These are phyloP conservation scores for Bombus impatiens DNA, from an alignment of 1,140 invertebrate species.

Conservation along the genomic window DNA sequence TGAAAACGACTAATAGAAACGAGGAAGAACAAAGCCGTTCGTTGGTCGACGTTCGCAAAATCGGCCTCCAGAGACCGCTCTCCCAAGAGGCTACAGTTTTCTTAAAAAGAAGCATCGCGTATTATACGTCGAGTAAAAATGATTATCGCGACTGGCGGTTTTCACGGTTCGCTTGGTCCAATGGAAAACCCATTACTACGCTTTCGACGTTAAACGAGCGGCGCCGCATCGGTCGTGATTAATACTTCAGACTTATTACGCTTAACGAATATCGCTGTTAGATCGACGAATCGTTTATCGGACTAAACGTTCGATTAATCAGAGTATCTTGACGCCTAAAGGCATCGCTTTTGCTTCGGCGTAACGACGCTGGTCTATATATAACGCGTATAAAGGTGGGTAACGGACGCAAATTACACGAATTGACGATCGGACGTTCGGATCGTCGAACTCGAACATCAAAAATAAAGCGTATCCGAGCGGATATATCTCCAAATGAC, in stretches of 20 bases:
- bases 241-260: not conserved
- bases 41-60: not conserved
- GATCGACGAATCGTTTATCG: conserved; percentile 1
- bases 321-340: not conserved
- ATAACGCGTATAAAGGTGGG: not conserved
- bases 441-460: too few relatives aligned
- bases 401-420: rapidly evolving
- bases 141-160: not conserved
- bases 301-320: not conserved
- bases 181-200: not conserved
- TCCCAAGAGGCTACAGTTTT: not conserved
- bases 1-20: conserved; percentile 15
- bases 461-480: too few relatives aligned
- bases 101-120: not conserved
- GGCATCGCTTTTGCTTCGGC: not conserved
- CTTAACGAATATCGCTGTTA: not conserved
- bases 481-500: too few relatives aligned
- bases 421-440: too few relatives aligned
- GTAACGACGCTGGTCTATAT: not conserved
- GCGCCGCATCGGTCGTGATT: not conserved
- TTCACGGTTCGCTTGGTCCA: not conserved
- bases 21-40: not conserved
- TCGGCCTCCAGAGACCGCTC: not conserved
- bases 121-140: not conserved
- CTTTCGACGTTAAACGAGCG: conserved; percentile 15